These are phyloP conservation scores for Micoletzkya japonica DNA, from an alignment of 2,888 invertebrate species.

Conservation along the genomic window DNA sequence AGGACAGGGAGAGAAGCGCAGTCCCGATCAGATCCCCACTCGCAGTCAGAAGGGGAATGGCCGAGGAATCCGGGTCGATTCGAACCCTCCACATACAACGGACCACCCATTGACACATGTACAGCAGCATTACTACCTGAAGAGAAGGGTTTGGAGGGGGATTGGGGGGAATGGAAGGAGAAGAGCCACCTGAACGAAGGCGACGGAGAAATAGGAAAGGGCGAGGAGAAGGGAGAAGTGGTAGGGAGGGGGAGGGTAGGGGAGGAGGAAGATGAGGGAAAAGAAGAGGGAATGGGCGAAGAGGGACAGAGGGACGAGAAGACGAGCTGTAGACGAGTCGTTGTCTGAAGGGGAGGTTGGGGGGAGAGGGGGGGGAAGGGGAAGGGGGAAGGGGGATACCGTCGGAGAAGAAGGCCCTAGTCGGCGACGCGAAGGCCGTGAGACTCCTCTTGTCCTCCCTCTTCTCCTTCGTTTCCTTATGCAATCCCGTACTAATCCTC, in stretches of 20 bases:
- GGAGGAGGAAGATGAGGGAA: slow-evolving; percentile 42
- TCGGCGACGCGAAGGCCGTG: slow-evolving; percentile 16
- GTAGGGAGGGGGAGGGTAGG: slow-evolving; percentile 27
- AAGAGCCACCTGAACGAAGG: slow-evolving; percentile 48
- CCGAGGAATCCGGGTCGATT: slow-evolving; percentile 56
- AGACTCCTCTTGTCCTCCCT: slow-evolving; percentile 28
- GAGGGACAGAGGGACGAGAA: slow-evolving; percentile 47
- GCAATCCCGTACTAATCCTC: slow-evolving; percentile 50
- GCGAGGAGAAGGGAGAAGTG: slow-evolving; percentile 40
- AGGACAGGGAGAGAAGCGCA: slow-evolving; percentile 17
- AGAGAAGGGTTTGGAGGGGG: too few relatives aligned
- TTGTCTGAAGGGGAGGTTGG: slow-evolving; percentile 38
- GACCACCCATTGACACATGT: slow-evolving; percentile 53
- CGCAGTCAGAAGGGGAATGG: slow-evolving; percentile 59
- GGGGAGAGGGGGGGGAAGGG: not conserved
- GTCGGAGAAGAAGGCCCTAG: slow-evolving; percentile 30
- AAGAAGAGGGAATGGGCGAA: slow-evolving; percentile 54
- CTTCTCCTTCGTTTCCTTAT: slow-evolving; percentile 42
- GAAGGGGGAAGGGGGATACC: not conserved
- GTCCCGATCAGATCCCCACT: slow-evolving; percentile 37
- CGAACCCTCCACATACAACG: slow-evolving; percentile 51
- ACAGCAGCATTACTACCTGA: slow-evolving; percentile 54
- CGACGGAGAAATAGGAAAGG: slow-evolving; percentile 36
- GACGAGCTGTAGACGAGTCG: slow-evolving; percentile 47
- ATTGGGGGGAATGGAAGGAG: too few relatives aligned